A percentile compares a stretch with the other conserved stretches of the same genome.
Evolutionary conservation across 2,113 vertebrate species (phyloP).

Genomic region (Ameiurus melas): DNA sequence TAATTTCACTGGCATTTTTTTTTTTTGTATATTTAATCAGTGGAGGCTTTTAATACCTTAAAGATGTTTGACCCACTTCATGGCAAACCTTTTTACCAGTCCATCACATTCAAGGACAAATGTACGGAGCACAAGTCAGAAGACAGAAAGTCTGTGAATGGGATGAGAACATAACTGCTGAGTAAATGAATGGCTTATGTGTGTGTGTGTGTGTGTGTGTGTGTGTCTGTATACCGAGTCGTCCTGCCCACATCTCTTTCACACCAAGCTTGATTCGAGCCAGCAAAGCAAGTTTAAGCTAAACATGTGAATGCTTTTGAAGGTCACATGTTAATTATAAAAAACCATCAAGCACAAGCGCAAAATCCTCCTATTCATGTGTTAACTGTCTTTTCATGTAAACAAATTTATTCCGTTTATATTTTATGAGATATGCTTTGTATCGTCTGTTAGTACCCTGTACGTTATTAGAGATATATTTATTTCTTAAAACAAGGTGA

Average conservation of each 20-base stretch:
- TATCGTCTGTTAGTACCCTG: neutral
- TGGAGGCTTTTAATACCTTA: constrained; percentile 41
- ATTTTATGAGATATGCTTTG: neutral
- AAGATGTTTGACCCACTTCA: constrained; percentile 60
- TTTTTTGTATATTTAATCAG: neutral
- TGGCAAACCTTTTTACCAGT: constrained; percentile 38
- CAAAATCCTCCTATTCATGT: neutral
- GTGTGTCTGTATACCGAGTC: neutral
- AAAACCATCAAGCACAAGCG: neutral
- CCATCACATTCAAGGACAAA: constrained; percentile 45
- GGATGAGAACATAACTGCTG: constrained; percentile 58
- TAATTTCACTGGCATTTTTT: neutral
- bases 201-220: constrained; percentile 37
- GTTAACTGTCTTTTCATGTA: neutral
- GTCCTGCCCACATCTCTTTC: neutral
- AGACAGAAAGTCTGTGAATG: constrained; percentile 52
- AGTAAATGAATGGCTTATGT: constrained; percentile 58
- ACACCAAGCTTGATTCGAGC: neutral
- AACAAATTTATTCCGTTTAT: neutral
- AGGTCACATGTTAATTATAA: neutral
- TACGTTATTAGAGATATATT: too few relatives aligned
- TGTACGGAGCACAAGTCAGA: constrained; percentile 54
- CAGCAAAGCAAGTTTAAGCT: neutral
- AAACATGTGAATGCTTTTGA: neutral
- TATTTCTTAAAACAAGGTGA: too few relatives aligned